Conservation (phyloP, 2,797 vertebrate genomes). For the Rhabdomys pumilio region DNA sequence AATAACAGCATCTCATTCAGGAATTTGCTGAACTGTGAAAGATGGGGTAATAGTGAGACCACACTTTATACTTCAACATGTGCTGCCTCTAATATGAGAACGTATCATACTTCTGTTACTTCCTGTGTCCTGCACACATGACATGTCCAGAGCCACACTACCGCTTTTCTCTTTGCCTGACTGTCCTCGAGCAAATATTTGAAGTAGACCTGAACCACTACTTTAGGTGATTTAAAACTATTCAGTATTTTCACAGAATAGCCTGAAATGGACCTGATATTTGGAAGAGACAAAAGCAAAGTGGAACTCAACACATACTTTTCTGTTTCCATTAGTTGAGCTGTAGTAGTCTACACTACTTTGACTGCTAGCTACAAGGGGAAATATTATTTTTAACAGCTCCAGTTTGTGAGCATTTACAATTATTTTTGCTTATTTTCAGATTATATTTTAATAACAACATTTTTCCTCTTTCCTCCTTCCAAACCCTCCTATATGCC, state of each 20-base stretch:
- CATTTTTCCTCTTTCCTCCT: neutral
- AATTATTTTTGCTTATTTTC: neutral
- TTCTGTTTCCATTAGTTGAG: neutral
- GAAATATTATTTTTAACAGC: neutral
- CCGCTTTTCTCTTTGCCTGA: neutral
- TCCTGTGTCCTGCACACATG: neutral
- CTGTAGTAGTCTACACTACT: neutral
- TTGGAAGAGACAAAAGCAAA: neutral
- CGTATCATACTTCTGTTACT: neutral
- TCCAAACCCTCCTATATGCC: neutral
- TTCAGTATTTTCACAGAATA: slow-evolving; percentile 10
- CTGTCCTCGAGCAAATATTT: neutral
- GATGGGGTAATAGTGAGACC: neutral
- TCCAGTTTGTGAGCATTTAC: neutral
- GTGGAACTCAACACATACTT: neutral
- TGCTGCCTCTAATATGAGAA: neutral
- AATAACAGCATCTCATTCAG: neutral
- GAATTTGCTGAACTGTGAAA: neutral
- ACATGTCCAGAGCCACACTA: neutral
- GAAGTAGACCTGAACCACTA: neutral
- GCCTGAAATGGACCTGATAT: neutral
- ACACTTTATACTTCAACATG: neutral
- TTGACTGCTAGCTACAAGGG: neutral
- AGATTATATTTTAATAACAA: neutral
- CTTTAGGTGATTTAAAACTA: neutral